Evolutionary conservation across 1,140 invertebrate species (phyloP).

Genomic region (Zophobas morio): DNA sequence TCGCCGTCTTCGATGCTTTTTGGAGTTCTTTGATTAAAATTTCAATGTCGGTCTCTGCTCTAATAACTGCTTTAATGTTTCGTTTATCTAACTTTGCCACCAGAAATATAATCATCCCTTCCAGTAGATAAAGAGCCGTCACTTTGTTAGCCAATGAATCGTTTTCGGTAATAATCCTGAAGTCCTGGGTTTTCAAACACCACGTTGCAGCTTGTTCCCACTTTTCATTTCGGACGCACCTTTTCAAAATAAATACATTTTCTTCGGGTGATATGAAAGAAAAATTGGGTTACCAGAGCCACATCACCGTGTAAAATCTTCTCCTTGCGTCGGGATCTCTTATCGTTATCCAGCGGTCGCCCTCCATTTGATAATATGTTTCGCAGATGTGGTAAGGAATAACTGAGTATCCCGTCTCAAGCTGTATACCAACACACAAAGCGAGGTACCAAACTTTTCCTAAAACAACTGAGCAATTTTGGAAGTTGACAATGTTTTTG

Average conservation of each 20-base stretch:
- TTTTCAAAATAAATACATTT: conserved; percentile 19
- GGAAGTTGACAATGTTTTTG: conserved; percentile 6
- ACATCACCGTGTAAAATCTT: conserved; percentile 68
- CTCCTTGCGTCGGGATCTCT: conserved; percentile 67
- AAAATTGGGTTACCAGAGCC: conserved; percentile 67
- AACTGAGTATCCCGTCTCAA: conserved; percentile 69
- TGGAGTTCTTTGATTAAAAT: conserved; percentile 63
- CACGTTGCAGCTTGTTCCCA: conserved; percentile 68
- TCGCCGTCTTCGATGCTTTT: conserved; percentile 52
- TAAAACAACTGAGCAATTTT: conserved; percentile 39
- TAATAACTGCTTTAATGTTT: conserved; percentile 64
- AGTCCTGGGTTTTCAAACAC: conserved; percentile 66
- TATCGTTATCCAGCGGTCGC: conserved; percentile 61
- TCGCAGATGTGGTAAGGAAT: conserved; percentile 60
- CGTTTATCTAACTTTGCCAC: conserved; percentile 67
- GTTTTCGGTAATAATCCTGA: conserved; percentile 56
- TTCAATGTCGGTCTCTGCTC: conserved; percentile 62
- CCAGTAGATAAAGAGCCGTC: conserved; percentile 66
- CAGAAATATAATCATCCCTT: conserved; percentile 67
- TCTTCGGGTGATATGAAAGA: neutral
- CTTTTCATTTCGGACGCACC: conserved; percentile 65
- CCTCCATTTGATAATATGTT: conserved; percentile 67
- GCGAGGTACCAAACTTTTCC: conserved; percentile 69
- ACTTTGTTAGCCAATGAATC: conserved; percentile 65
- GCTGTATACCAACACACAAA: conserved; percentile 67